Evolutionary conservation across 2,113 vertebrate genomes (phyloP), one percentile per base, ranked within the genome.

Genomic region (Menura novaehollandiae): DNA sequence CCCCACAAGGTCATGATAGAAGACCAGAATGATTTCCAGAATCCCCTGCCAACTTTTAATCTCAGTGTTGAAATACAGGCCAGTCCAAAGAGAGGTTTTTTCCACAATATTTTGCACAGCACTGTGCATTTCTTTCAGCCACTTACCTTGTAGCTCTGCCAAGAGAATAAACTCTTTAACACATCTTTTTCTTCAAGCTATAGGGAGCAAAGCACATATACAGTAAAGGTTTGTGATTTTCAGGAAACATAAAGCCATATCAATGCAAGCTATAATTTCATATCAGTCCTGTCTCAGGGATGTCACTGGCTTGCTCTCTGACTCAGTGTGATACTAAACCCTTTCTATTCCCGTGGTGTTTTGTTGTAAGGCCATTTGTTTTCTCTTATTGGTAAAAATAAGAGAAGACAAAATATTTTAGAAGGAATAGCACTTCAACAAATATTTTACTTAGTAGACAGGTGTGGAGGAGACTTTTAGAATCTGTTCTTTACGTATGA

Each of bases 101-200:
- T 8, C 20, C n/a, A 17, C 43, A 73, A 1, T n/a, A 32, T 53
- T 84, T 92, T 89, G 27, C 35, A 75, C 32, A 76, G 33, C 28
- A 43, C 24, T 52, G 9, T 47, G 13, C 19, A 24, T 77, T 94
- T 80, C 55, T 88, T 74, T 72, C n/a, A 80, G 35, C 7, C 30
- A 51, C 82, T 82, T 91, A 83, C 82, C 81, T 91, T 60, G 39
- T 39, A 87, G 26, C 20, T 90, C 83, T 41, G 52, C 53, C 56
- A 85, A 87, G 60, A 68, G 47, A 94, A 86, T 53, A 53, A 84
- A 72, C 11, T 43, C 52, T 55, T 96, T 74, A 97, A 78, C 26
- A 56, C 60, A 84, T 93, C 32, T 81, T 78, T 64, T 94, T n/a
- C 62, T 91, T 86, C 66, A 91, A 83, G 24, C 86, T 96, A 47